phyloP scores from a whole-genome alignment of 37 sponge, comb jelly and placozoan species.

The Agelas oroides region DNA sequence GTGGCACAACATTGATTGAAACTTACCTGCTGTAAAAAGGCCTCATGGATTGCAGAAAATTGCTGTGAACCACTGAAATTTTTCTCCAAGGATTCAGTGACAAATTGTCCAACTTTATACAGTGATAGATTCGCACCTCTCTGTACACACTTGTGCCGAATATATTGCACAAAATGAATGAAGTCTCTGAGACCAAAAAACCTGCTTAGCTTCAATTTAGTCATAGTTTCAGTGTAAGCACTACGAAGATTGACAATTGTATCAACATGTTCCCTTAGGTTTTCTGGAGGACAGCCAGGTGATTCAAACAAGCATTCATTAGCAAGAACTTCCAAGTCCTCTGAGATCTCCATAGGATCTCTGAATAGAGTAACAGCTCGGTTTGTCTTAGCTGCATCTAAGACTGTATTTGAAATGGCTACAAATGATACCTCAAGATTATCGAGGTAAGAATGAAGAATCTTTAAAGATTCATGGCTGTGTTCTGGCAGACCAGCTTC shows the following conservation, averaged over 20 bases:
- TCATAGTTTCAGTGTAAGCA: slow-evolving; percentile 41
- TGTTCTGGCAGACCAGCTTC: slow-evolving; percentile 94
- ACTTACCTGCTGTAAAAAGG: slow-evolving; percentile 38
- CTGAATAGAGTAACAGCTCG: slow-evolving; percentile 84
- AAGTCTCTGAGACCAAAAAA: slow-evolving; percentile 85
- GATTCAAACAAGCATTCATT: slow-evolving; percentile 53
- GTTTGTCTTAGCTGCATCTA: slow-evolving; percentile 94
- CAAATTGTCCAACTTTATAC: slow-evolving; percentile 29
- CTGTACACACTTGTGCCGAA: slow-evolving; percentile 39
- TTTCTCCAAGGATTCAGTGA: slow-evolving; percentile 71
- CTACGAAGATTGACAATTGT: slow-evolving; percentile 45
- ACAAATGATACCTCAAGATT: slow-evolving; percentile 85
- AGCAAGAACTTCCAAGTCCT: slow-evolving; percentile 63
- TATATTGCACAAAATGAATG: slow-evolving; percentile 77
- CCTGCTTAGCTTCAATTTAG: slow-evolving; percentile 7
- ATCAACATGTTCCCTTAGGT: slow-evolving; percentile 26
- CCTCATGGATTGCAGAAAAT: slow-evolving; percentile 21
- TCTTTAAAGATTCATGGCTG: slow-evolving; percentile 89
- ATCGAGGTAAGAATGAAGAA: slow-evolving; percentile 86
- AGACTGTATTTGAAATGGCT: slow-evolving; percentile 84
- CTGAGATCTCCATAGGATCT: slow-evolving; percentile 46
- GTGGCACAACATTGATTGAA: too few relatives aligned
- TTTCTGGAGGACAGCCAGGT: slow-evolving; percentile 36
- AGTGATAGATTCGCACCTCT: slow-evolving; percentile 9
- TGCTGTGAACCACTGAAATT: slow-evolving; percentile 78